Evolutionary conservation across 2,113 vertebrate species (phyloP), one percentile per base, ranked within the genome.

Genomic region (Hippopotamus amphibius): DNA sequence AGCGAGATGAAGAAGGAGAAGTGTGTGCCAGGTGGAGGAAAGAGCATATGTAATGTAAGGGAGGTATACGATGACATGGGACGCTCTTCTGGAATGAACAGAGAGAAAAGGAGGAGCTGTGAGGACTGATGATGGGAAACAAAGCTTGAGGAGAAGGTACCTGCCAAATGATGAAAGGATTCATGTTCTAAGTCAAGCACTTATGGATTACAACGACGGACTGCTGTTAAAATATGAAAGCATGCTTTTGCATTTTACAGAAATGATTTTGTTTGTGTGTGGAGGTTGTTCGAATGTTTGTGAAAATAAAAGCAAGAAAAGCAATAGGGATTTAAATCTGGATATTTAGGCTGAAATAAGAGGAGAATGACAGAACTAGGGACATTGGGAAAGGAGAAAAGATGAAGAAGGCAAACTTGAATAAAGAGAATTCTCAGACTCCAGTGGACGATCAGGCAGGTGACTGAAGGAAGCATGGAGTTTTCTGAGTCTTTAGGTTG

Each of bases 391-490:
- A 46, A 50, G 6, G 4, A 30, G 33, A 41, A 26, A 37, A 33
- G 21, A 7, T 33, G 14, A 53, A 13, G 4, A 90, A 22, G 15
- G 14, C 1, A 59, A 30, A 61, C 2, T 9, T 41, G 7, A 79
- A 10, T 15, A 15, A 57, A 57, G 6, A 55, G 22, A 82, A 69
- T 41, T n/a, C 26, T 48, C 24, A 74, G n/a, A 7, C n/a, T 68
- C 11, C 26, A 0, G 3, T 66, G 6, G 5, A 6, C 11, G 5
- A 76, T 12, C 7, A 16, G 9, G 6, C 0, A 0, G 6, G 2
- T 28, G 6, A 65, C 5, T 7, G 3, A 22, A 37, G 37, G 33
- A 72, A 15, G 22, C 16, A 14, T 5, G 0, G 21, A 8, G 1
- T 3, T 28, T 55, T 12, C n/a, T 6, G 5, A 15, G 21, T 53